Base-by-base conservation (phyloP, 2,797 vertebrate species). In the Oryzias sinensis region DNA sequence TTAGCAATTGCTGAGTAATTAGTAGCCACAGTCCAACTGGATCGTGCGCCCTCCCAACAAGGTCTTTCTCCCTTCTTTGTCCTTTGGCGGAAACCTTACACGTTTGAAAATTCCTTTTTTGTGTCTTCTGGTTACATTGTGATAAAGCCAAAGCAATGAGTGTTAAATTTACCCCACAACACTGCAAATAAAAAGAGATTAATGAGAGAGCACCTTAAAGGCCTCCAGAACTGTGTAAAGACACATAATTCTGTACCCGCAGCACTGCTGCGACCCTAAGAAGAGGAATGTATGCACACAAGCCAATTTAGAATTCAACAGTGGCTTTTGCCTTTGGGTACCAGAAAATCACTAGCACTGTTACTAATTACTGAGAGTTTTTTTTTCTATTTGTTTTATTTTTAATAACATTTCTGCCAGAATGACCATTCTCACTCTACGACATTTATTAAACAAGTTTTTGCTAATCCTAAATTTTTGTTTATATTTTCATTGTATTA, bases 1-100 rank as follows among this genome's bases (percentile, higher is more conserved):
- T 57, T 68, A 80, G 81, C 78, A 84, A 77, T 86, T 41, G 40
- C 43, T 55, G 56, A 37, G 76, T 77, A 86, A 88, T 82, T 87
- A 84, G 77, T 2, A 49, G 58, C 49, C 47, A 74, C 65, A 56
- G 53, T 77, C 71, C 79, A 77, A 84, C 64, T 40, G 40, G 59
- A 79, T 69, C 59, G 56, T 20, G 4, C 29, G 1, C 2, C 20
- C 20, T 59, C 62, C 72, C 43, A 33, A 49, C 60, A 55, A 68
- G 59, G 54, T 73, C 14, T 47, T 54, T 74, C 65, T 66, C 54
- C 61, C 53, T 61, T 51, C 33, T 56, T 43, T 59, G 29, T 49
- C 56, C 72, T 71, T 49, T 13, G 46, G 75, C 67, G 62, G 5
- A 62, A 61, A 62, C 71, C 77, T 80, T 62, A 65, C 68, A 63